These are phyloP conservation scores for Hemaris fuciformis DNA, from an alignment of 2,888 invertebrate genomes.

Conservation along the genomic window DNA sequence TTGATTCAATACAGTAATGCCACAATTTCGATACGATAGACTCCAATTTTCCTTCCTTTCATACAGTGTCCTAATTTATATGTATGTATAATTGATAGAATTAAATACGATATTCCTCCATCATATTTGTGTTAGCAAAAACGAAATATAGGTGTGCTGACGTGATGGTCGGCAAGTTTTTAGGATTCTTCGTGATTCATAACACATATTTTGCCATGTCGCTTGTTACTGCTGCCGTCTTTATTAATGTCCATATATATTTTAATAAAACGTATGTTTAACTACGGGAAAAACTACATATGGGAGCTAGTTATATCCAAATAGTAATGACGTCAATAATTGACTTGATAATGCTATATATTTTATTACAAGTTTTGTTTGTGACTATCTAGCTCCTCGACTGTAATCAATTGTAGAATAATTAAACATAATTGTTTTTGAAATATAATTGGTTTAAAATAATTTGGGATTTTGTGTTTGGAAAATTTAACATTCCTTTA, in stretches of 20 bases:
- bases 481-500: not conserved
- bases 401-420: slow-evolving; percentile 2
- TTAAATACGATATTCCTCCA: not conserved
- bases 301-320: not conserved
- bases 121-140: slow-evolving; percentile 26
- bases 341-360: too few relatives aligned
- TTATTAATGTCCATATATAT: slow-evolving; percentile 1
- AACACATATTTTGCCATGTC: slow-evolving; percentile 47
- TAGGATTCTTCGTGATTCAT: slow-evolving; percentile 35
- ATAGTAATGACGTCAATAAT: not conserved
- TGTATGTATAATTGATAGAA: not conserved
- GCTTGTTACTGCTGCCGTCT: slow-evolving; percentile 36
- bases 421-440: not conserved
- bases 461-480: not conserved
- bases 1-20: not conserved
- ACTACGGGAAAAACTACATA: not conserved
- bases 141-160: not conserved
- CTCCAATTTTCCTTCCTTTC: slow-evolving; percentile 2
- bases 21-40: not conserved
- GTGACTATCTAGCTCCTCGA: not conserved
- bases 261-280: not conserved
- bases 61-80: slow-evolving; percentile 5
- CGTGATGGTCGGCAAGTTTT: slow-evolving; percentile 10
- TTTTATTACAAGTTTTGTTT: not conserved
- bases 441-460: slow-evolving; percentile 3